Base-by-base conservation (phyloP, 2,888 invertebrate genomes). In the Rhaphigaster nebulosa region DNA sequence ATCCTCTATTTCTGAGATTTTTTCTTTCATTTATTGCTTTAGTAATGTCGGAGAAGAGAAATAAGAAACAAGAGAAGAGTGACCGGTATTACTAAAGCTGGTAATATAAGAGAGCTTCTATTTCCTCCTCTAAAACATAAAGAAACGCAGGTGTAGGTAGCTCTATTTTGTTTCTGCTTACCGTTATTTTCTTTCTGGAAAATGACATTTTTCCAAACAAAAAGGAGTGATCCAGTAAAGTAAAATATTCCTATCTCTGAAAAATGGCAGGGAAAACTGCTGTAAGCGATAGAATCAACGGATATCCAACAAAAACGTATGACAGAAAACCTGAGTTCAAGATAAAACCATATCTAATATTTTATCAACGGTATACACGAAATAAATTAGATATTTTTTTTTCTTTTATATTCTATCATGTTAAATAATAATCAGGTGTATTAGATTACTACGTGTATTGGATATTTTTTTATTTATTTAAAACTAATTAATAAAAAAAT, bases 101-200 rank as follows among this genome's bases (percentile, higher is more conserved):
- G 34, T 70, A 70, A 34, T 70, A 34, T 34, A 70, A 34, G 34
- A 34, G 34, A 34, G 20, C 34, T 38, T 65, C 65, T 18, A 65
- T 65, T 65, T 29, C n/a, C 29, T 6, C 34, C 70, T 70, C 26
- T 4, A 70, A n/a, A 70, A 38, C 70, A 70, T 70, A 70, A 70
- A 70, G 70, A 70, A 70, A 65, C 34, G 20, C 70, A 70, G 34
- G 70, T 70, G 70, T 70, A 70, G 70, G 70, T 70, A 70, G 70
- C 34, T 34, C 70, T 70, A 70, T 70, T 70, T 20, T 34, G 34
- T 70, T 34, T 34, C 70, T 29, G 29, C 70, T 70, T 34, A 34
- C 6, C 70, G 4, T 0, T 20, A 29, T 34, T 70, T 70, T 20
- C 70, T 34, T 70, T 70, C 29, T 0, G 70, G 70, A 70, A 70